phyloP scores from a whole-genome alignment of 2,888 invertebrate genomes.

The Isotomurus palustris region DNA sequence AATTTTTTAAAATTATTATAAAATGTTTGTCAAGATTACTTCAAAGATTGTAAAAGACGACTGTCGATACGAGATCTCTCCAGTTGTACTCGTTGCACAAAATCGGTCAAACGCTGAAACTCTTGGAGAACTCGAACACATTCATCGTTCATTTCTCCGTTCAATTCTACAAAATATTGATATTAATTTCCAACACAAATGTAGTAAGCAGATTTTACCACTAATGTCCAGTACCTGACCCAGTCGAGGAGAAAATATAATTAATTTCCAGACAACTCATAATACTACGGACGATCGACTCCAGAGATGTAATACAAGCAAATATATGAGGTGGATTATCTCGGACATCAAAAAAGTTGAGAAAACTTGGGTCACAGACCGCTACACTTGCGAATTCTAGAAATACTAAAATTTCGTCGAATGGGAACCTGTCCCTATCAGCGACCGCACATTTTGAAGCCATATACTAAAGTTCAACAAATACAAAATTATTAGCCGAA shows the following conservation, averaged over 20 bases:
- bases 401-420: conserved; percentile 31
- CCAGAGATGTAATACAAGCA: conserved; percentile 34
- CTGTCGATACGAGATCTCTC: conserved; percentile 24
- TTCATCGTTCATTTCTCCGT: conserved; percentile 33
- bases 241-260: conserved; percentile 19
- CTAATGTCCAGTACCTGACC: conserved; percentile 20
- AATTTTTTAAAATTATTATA: no score
- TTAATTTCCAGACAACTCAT: conserved; percentile 29
- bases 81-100: conserved; percentile 29
- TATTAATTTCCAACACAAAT: background rate
- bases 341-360: conserved; percentile 39
- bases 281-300: conserved; percentile 26
- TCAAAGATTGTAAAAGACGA: conserved; percentile 23
- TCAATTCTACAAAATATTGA: conserved; percentile 18
- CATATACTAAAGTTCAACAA: conserved; percentile 27
- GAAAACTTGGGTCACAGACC: conserved; percentile 40
- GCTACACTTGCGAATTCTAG: conserved; percentile 38
- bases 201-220: background rate
- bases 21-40: conserved; percentile 26
- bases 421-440: conserved; percentile 14
- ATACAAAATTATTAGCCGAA: background rate
- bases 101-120: conserved; percentile 37
- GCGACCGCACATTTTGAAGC: background rate
- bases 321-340: conserved; percentile 37
- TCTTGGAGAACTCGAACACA: conserved; percentile 34